Conservation (phyloP, 2,113 vertebrate genomes). For the Eretmochelys imbricata region DNA sequence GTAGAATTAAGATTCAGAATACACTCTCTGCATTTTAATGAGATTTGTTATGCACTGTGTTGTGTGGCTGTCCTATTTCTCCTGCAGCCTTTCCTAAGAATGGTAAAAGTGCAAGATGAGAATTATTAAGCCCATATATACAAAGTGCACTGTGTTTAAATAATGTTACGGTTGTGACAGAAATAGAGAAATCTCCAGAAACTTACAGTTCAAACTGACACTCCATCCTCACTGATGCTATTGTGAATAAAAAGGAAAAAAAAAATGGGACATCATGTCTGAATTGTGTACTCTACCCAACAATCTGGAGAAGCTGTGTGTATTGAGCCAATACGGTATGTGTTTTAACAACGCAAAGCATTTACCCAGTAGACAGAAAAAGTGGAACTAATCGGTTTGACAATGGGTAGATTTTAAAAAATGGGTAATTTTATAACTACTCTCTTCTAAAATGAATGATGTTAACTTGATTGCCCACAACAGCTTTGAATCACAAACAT, state of each 20-base stretch:
- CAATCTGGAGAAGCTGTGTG: not conserved
- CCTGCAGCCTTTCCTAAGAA: slow-evolving; percentile 49
- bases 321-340: slow-evolving; percentile 3
- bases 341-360: slow-evolving; percentile 31
- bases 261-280: not conserved
- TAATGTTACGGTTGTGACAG: slow-evolving; percentile 54
- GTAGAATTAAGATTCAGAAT: slow-evolving; percentile 73
- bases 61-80: slow-evolving; percentile 57
- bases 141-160: slow-evolving; percentile 50
- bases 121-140: slow-evolving; percentile 69
- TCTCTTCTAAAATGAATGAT: slow-evolving; percentile 17
- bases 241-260: slow-evolving; percentile 41
- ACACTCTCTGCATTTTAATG: slow-evolving; percentile 67
- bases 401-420: not conserved
- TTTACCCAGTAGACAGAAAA: slow-evolving; percentile 42
- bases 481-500: not conserved
- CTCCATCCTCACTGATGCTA: not conserved
- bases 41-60: slow-evolving; percentile 41
- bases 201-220: slow-evolving; percentile 49
- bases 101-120: slow-evolving; percentile 45
- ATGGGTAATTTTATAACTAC: not conserved
- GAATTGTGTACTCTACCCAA: not conserved
- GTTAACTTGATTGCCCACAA: not conserved
- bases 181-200: slow-evolving; percentile 54
- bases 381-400: not conserved